phyloP scores from a whole-genome alignment of 2,797 vertebrate species.

The Acrocephalus scirpaceus region DNA sequence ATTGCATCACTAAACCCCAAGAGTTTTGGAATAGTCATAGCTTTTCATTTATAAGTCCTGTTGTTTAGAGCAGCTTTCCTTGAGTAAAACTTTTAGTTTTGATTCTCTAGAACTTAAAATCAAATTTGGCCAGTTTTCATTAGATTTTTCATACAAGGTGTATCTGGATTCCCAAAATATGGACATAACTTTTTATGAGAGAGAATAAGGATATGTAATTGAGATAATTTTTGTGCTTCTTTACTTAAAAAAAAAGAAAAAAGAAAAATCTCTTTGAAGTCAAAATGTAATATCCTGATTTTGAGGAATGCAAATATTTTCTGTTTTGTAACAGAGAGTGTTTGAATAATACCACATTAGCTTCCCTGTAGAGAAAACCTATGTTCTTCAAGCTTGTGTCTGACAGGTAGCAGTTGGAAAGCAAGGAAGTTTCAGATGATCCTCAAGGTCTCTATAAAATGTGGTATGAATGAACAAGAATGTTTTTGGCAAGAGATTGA shows the following conservation, averaged over 20 bases:
- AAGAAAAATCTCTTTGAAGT: background rate
- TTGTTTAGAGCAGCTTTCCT: background rate
- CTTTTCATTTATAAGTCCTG: background rate
- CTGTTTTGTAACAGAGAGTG: background rate
- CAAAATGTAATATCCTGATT: background rate
- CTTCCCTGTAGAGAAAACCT: background rate
- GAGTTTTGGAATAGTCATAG: background rate
- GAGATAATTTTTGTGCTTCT: background rate
- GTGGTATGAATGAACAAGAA: background rate
- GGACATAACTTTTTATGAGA: background rate
- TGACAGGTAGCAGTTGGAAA: background rate
- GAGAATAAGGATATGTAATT: background rate
- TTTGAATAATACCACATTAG: background rate
- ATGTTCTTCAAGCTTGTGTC: background rate
- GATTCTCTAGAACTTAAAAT: background rate
- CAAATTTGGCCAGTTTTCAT: background rate
- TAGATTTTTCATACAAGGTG: background rate
- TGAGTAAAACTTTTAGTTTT: background rate
- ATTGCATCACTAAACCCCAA: background rate
- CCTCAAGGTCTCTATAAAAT: background rate
- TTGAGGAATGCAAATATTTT: background rate
- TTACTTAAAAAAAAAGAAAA: background rate
- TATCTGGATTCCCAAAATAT: background rate
- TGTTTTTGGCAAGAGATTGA: background rate
- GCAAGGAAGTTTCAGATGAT: background rate